Base-by-base conservation (phyloP, 2,888 invertebrate species). In the Bhutanitis thaidina region DNA sequence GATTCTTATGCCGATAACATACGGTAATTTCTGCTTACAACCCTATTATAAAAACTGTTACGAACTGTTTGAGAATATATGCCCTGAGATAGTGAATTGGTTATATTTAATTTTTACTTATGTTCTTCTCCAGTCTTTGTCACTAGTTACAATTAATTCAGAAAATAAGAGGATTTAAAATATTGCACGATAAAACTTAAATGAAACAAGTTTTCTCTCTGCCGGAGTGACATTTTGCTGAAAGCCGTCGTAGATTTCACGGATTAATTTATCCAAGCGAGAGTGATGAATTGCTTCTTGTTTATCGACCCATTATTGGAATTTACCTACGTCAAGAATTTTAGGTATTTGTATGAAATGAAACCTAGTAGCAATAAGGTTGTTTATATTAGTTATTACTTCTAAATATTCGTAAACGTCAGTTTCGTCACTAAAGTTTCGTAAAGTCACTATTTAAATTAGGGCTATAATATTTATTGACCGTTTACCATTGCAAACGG, bases 211-310 rank as follows among this genome's bases (percentile, higher is more conserved):
- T 43, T 43, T 34, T 32, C 41, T 15, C 5, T 41, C 15, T 34
- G n/a, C 3, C 14, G 12, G 12, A 32, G n/a, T 32, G 16, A 43
- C 43, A 43, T 43, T 43, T 36, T 16, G 30, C 16, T 9, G 32
- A 32, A 43, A 32, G 43, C 43, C 7, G n/a, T 30, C 15, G 29
- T 41, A 27, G 30, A 15, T 43, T 41, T 41, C 41, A 41, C 29
- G 12, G 16, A 29, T 43, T 43, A 34, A 43, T 43, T 43, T 32
- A 43, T 43, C 32, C 43, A 16, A 43, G 43, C 12, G 15, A 10
- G 3, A 43, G 32, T 43, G 32, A 43, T 32, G 30, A 32, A 43
- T 43, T 8, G 32, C 16, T 9, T 10, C 15, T 41, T 16, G 16
- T 43, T 20, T 43, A 8, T 43, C 20, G n/a, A 15, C n/a, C 7